phyloP scores from a whole-genome alignment of 2,888 invertebrate species.

The Dastarcus helophoroides region DNA sequence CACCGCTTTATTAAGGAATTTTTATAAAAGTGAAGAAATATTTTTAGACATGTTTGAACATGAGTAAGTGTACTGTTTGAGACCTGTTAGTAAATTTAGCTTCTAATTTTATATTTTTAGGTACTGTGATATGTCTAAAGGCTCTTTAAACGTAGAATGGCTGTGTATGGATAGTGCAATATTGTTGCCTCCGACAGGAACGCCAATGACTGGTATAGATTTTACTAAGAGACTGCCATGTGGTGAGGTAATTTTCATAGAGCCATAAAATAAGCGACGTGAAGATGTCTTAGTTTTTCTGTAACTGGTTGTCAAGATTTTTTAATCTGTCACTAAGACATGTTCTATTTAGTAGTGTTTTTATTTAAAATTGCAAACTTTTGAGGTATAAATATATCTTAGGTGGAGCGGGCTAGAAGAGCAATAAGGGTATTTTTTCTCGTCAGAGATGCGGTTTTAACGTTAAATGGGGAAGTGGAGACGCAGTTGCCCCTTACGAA shows the following conservation, averaged over 20 bases:
- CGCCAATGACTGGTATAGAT: slow-evolving; percentile 90
- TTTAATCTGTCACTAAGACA: no score
- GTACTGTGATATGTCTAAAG: slow-evolving; percentile 83
- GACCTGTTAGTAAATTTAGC: not conserved
- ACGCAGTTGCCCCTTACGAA: slow-evolving; percentile 82
- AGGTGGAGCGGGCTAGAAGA: slow-evolving; percentile 77
- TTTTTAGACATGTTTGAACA: slow-evolving; percentile 98
- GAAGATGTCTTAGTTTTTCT: not conserved
- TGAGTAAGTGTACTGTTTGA: slow-evolving; percentile 44
- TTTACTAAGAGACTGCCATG: slow-evolving; percentile 91
- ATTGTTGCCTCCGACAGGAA: slow-evolving; percentile 86
- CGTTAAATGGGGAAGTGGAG: slow-evolving; percentile 71
- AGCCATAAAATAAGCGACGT: no score
- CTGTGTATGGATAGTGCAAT: slow-evolving; percentile 94
- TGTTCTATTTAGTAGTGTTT: no score
- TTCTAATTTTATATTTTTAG: slow-evolving; percentile 26
- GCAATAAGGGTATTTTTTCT: slow-evolving; percentile 91
- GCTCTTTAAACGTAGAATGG: slow-evolving; percentile 83
- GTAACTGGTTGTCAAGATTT: not conserved
- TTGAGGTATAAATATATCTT: slow-evolving; percentile 9
- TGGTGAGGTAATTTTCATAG: slow-evolving; percentile 91
- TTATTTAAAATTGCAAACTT: no score
- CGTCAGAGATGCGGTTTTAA: slow-evolving; percentile 68
- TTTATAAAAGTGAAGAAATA: slow-evolving; percentile 95
- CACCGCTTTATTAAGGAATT: slow-evolving; percentile 75